phyloP scores from a whole-genome alignment of 2,797 vertebrate species.

The Mionectes olivaceus region DNA sequence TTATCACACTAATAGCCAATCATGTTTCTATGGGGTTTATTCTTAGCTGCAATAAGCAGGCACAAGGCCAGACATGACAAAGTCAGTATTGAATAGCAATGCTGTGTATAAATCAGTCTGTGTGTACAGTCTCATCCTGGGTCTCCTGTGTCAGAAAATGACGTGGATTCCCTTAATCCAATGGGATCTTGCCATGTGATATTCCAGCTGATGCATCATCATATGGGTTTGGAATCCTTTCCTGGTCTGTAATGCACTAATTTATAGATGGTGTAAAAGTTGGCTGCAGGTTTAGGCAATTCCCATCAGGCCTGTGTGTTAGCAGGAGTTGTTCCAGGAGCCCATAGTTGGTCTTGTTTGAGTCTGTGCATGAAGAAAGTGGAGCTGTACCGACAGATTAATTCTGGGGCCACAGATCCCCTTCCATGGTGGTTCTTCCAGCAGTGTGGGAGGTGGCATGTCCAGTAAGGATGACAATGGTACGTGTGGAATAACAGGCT shows the following conservation, averaged over 20 bases:
- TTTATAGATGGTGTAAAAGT: constrained; percentile 23
- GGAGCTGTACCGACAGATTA: neutral
- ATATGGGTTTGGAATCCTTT: constrained; percentile 12
- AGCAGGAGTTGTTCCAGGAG: neutral
- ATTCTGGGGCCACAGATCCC: neutral
- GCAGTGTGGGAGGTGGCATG: neutral
- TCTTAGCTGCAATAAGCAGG: neutral
- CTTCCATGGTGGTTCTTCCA: neutral
- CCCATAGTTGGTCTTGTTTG: neutral
- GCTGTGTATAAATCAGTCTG: neutral
- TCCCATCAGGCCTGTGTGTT: neutral
- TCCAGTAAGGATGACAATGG: neutral
- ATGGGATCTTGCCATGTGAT: neutral
- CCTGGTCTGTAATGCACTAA: neutral
- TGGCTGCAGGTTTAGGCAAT: neutral
- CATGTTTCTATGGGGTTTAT: neutral
- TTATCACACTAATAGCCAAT: neutral
- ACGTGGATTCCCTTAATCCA: neutral
- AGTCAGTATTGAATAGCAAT: neutral
- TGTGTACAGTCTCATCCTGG: neutral
- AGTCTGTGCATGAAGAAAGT: neutral
- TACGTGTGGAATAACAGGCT: neutral
- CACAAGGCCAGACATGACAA: neutral
- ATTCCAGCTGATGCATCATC: neutral
- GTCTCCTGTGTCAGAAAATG: constrained; percentile 21